Percentiles rank a stretch among this genome's conserved stretches.
Evolutionary conservation across 2,113 vertebrate genomes (phyloP).

Genomic region (Cyprichromis sp.): DNA sequence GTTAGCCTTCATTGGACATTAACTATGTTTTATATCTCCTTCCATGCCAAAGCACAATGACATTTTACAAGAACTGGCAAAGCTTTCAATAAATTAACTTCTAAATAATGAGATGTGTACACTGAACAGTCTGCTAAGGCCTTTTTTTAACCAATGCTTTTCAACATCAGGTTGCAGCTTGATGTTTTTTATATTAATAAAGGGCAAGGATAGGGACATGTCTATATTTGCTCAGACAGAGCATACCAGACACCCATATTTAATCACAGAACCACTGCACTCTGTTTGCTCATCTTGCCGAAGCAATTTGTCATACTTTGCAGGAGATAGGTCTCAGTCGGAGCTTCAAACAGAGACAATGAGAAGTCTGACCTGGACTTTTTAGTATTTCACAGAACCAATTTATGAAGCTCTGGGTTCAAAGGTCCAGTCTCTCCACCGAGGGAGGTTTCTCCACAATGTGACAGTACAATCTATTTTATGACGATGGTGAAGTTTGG

Average conservation of each 20-base stretch:
- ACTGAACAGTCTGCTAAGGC: background rate
- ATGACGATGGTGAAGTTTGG: background rate
- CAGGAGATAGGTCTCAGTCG: constrained; percentile 22
- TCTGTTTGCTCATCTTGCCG: constrained; percentile 12
- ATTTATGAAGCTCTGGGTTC: constrained; percentile 45
- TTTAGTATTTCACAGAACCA: background rate
- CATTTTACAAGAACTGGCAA: background rate
- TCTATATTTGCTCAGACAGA: constrained; percentile 23
- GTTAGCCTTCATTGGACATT: background rate
- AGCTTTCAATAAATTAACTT: constrained; percentile 27
- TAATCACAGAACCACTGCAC: background rate
- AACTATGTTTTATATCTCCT: background rate
- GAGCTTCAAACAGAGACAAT: constrained; percentile 27
- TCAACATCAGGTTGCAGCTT: background rate
- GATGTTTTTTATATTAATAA: constrained; percentile 1
- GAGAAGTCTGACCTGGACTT: constrained; percentile 26
- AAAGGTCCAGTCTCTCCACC: constrained; percentile 15
- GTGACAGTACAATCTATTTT: constrained; percentile 32
- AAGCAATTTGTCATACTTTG: constrained; percentile 47
- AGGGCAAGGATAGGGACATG: background rate
- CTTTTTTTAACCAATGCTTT: background rate
- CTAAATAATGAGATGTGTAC: background rate
- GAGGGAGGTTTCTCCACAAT: background rate
- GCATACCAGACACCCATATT: constrained; percentile 6
- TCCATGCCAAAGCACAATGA: background rate